phyloP scores from a whole-genome alignment of 2,113 vertebrate genomes.

The Ptyas mucosa region DNA sequence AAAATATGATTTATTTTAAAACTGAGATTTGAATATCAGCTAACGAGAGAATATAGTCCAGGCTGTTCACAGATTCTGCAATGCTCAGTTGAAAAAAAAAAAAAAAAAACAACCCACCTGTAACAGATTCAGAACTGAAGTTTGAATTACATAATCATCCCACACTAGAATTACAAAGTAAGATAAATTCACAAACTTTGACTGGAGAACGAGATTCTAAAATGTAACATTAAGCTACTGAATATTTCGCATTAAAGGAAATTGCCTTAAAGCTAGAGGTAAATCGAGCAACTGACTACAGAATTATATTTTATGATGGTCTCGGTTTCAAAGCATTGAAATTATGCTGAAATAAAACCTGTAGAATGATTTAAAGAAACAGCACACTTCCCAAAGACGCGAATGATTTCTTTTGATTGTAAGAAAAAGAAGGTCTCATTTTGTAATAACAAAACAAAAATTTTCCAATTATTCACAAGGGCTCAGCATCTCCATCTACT shows the following conservation, averaged over 20 bases:
- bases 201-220: neutral
- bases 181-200: neutral
- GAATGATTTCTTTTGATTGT: neutral
- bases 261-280: neutral
- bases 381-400: neutral
- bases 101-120: neutral
- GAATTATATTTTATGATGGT: constrained; percentile 2
- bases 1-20: neutral
- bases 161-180: neutral
- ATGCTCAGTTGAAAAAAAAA: neutral
- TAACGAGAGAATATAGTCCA: neutral
- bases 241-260: constrained; percentile 1
- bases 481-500: neutral
- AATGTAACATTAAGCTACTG: neutral
- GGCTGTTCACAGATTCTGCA: neutral
- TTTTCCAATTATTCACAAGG: neutral
- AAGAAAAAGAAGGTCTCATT: neutral
- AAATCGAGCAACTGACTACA: neutral
- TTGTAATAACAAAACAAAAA: neutral
- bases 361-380: neutral
- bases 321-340: constrained; percentile 1
- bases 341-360: neutral
- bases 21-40: neutral
- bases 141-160: neutral
- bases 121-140: neutral